Evolutionary conservation across 2,113 vertebrate species (phyloP), one percentile per base, ranked within the genome.

Genomic region (Sorex araneus): DNA sequence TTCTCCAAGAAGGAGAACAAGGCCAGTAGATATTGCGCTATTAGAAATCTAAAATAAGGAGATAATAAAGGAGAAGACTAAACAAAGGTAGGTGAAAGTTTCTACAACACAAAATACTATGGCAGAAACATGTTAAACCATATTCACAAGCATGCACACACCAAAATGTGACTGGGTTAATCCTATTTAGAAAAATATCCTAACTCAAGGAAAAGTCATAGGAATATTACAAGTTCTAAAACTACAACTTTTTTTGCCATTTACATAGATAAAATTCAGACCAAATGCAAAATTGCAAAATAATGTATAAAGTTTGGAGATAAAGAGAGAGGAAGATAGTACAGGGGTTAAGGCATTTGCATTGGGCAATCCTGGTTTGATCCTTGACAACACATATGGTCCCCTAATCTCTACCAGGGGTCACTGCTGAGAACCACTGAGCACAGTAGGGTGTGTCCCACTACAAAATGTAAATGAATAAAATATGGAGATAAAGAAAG

Each of bases 101-200:
- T 16, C 21, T 6, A 60, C 4, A 60, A 19, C 54, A 95, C 43
- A 57, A 60, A 90, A 69, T 66, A 90, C 36, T 47, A 70, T 25
- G 50, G 54, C 60, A 64, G 18, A 86, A 91, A 89, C 32, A 73
- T 73, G 12, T 30, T 2, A 18, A 88, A 73, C 69, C 47, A 50
- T 3, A 85, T 36, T 30, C 50, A 10, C 63, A 86, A 87, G 15
- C 5, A 28, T 3, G 70, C 23, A 54, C 50, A 57, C 7, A 25
- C 2, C 19, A 70, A 87, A 89, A 79, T 78, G 23, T 84, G 71
- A 84, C 30, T 79, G 3, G n/a, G 13, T 63, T 88, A 94, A 81
- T 66, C 1, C 1, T 47, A 93, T 6, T 25, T 57, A 71, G 57
- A 66, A 77, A 93, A 89, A 85, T 43, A 70, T 13, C 27, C 80